Evolutionary conservation across 1,140 invertebrate genomes (phyloP).

Genomic region (Latrodectus geometricus): DNA sequence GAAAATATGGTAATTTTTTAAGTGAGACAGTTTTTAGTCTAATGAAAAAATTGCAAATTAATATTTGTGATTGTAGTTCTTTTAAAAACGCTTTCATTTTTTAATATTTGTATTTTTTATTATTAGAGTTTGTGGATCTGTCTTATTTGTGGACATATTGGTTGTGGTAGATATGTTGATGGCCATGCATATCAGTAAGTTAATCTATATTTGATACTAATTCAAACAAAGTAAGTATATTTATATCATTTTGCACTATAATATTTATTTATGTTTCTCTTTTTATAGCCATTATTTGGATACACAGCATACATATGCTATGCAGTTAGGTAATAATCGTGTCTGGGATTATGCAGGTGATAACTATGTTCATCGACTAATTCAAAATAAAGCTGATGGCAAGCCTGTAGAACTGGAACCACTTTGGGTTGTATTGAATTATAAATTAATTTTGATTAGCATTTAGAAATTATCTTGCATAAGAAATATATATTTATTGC

Average conservation of each 20-base stretch:
- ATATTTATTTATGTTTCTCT: not conserved
- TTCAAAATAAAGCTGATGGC: constrained; percentile 97
- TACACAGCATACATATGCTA: constrained; percentile 96
- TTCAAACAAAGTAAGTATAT: constrained; percentile 8
- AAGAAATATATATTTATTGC: not conserved
- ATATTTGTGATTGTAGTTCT: too few relatives aligned
- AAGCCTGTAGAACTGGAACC: constrained; percentile 86
- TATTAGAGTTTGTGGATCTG: constrained; percentile 95
- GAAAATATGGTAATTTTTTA: too few relatives aligned
- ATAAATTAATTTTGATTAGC: too few relatives aligned
- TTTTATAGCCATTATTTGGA: constrained; percentile 85
- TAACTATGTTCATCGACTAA: constrained; percentile 96
- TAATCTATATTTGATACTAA: not conserved
- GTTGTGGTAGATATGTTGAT: constrained; percentile 87
- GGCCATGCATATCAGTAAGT: constrained; percentile 78
- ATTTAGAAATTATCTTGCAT: not conserved
- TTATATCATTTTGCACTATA: not conserved
- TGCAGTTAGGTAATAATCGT: constrained; percentile 91
- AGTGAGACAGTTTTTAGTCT: too few relatives aligned
- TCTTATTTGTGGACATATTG: constrained; percentile 97
- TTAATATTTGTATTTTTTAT: constrained; percentile 34
- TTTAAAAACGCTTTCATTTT: not conserved
- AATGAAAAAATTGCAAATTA: too few relatives aligned
- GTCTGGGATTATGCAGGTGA: constrained; percentile 99
- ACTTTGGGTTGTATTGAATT: constrained; percentile 25